phyloP scores from a whole-genome alignment of 2,888 invertebrate species.

The Agrochola macilenta region DNA sequence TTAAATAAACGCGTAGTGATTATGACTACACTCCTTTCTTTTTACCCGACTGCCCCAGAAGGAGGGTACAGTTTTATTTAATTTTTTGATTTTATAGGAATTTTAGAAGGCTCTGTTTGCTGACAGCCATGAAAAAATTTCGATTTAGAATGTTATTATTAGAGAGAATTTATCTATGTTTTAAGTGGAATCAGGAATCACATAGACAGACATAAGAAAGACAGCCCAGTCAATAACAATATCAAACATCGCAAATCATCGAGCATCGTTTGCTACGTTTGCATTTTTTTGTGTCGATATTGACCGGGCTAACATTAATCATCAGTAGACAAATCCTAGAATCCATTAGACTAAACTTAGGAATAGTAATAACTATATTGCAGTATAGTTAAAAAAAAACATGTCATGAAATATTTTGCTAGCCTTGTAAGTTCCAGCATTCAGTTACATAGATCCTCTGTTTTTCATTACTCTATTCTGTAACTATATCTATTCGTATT shows the following conservation, averaged over 20 bases:
- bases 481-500: no score
- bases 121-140: no score
- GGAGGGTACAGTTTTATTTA: not conserved
- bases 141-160: not conserved
- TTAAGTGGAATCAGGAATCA: not conserved
- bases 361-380: not conserved
- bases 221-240: no score
- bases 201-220: not conserved
- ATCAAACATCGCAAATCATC: no score
- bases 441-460: not conserved
- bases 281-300: no score
- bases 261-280: no score
- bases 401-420: no score
- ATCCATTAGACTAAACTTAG: not conserved
- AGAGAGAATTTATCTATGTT: not conserved
- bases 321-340: not conserved
- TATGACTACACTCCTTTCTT: not conserved
- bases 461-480: no score
- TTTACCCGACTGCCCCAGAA: no score
- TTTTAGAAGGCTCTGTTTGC: not conserved
- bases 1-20: not conserved
- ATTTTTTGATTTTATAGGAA: not conserved
- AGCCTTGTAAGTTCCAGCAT: not conserved
- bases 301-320: no score
- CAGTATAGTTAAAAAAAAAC: no score